These are phyloP conservation scores for Phymatocera aterrima DNA, from an alignment of 2,888 invertebrate genomes.

Conservation along the genomic window DNA sequence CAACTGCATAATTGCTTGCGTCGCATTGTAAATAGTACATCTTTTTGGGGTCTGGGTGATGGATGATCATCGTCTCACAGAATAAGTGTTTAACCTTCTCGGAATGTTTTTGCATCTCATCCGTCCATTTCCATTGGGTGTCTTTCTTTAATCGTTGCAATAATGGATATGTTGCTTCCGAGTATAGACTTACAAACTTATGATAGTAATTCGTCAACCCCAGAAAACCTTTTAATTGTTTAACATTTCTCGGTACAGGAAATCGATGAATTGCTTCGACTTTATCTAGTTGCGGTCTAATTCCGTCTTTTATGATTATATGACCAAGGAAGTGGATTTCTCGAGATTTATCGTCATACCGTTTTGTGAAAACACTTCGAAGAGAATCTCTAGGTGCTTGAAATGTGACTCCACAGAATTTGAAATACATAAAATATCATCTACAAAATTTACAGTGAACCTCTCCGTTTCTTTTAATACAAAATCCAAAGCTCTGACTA, in stretches of 20 bases:
- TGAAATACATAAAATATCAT: no score
- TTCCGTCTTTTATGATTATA: slow-evolving; percentile 16
- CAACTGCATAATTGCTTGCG: not conserved
- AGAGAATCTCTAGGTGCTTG: no score
- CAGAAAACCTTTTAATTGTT: slow-evolving; percentile 45
- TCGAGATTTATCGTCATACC: no score
- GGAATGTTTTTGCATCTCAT: not conserved
- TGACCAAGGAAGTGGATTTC: slow-evolving; percentile 41
- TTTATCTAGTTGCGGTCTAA: slow-evolving; percentile 45
- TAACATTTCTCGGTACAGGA: slow-evolving; percentile 21
- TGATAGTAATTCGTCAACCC: slow-evolving; percentile 42
- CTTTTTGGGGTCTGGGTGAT: not conserved
- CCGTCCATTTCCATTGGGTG: not conserved
- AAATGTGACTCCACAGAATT: no score
- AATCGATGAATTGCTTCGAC: slow-evolving; percentile 26
- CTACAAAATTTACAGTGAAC: no score
- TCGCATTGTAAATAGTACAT: not conserved
- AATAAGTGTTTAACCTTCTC: not conserved
- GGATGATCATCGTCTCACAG: not conserved
- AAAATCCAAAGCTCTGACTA: no score
- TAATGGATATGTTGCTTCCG: not conserved
- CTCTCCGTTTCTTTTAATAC: no score
- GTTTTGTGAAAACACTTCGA: no score
- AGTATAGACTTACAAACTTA: slow-evolving; percentile 24
- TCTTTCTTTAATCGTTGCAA: not conserved